Base-by-base conservation (phyloP, 2,797 vertebrate species). In the Karalla daura region DNA sequence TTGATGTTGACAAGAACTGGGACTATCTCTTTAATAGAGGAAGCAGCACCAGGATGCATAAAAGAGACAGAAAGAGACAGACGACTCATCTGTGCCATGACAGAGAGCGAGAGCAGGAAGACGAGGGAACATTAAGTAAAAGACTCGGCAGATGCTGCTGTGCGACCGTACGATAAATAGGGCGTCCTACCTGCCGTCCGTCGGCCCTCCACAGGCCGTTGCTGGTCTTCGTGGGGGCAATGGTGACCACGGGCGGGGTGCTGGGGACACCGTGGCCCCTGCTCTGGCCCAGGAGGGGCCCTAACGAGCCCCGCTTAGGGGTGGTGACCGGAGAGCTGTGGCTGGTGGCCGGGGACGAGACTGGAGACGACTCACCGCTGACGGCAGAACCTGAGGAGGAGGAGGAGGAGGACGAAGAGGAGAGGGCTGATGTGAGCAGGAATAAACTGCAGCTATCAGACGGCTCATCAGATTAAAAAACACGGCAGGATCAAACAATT, bases 301-400 rank as follows among this genome's bases (percentile, higher is more conserved):
- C 97, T 94, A 98, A 94, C 51, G 96, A 95, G 51, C 95, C 95
- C 0, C 96, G 93, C 58, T 98, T 98, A 14, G 97, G 97, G 0
- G 97, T 98, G 86, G 93, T 95, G 85, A 95, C 96, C 0, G 97
- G 97, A 2, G 97, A 98, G 88, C 95, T 97, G 92, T 97, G 97
- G 89, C 97, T 97, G 86, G 97, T 97, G 88, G 95, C 96, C 0
- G 98, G 98, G 0, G 96, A 98, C 32, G 97, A 97, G 78, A 97
- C 96, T 0, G 97, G 97, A 55, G 98, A 98, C 0, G 97, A 96
- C 86, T 99, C 97, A 2, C 95, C 94, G 88, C 96, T 98, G 91
- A 97, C 91, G 3, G 95, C 95, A 62, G 96, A 96, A 67, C 96
- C 97, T 97, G 89, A 50, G 59, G 84, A 21, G 39, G 17, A 10